A percentile compares a stretch with the other conserved stretches of the same genome.
Conservation (phyloP, 2,797 vertebrate species). For the Rhincodon typus region DNA sequence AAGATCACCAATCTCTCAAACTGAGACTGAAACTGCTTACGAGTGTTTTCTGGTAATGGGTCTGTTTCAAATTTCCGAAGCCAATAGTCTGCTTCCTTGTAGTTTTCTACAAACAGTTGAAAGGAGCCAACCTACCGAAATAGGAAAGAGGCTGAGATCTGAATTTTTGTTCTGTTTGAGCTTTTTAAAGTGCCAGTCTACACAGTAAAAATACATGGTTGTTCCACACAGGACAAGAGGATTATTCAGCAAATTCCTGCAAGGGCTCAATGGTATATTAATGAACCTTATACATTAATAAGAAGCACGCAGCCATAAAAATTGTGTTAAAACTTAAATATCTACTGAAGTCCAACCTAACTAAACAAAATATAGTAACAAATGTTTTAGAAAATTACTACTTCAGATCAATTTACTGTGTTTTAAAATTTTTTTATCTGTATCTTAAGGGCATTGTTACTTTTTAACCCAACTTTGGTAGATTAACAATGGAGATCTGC, state of each 20-base stretch:
- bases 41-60: constrained; percentile 88
- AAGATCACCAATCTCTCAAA: constrained; percentile 90
- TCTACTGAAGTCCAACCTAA: background rate
- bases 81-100: constrained; percentile 92
- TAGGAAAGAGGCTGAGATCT: background rate
- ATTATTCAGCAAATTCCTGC: background rate
- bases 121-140: constrained; percentile 83
- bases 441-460: too few relatives aligned
- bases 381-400: too few relatives aligned
- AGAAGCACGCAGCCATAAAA: background rate
- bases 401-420: background rate
- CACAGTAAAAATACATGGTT: background rate
- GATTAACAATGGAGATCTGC: background rate
- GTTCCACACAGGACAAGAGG: background rate
- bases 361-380: background rate
- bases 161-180: background rate
- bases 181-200: background rate
- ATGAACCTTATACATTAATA: background rate
- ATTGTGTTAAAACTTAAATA: background rate
- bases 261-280: background rate
- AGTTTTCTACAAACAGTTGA: constrained; percentile 91
- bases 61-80: constrained; percentile 92
- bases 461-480: background rate
- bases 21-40: constrained; percentile 91
- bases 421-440: background rate